These are phyloP conservation scores for Apotomis turbidana DNA, from an alignment of 2,888 invertebrate genomes.

Conservation along the genomic window DNA sequence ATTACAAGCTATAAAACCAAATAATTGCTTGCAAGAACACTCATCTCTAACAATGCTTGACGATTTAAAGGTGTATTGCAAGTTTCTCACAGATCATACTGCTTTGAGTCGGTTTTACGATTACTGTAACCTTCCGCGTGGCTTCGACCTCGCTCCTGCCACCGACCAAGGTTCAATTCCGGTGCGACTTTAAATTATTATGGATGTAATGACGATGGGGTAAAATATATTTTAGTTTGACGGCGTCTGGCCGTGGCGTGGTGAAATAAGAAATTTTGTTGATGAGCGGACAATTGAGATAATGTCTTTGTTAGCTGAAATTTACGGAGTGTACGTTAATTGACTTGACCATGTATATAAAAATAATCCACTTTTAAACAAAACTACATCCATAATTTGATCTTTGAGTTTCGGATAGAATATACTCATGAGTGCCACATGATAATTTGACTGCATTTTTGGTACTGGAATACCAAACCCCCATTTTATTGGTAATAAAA, in stretches of 20 bases:
- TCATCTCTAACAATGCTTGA: not conserved
- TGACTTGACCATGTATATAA: not conserved
- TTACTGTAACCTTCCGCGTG: conserved; percentile 65
- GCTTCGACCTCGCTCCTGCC: conserved; percentile 69
- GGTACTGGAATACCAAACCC: too few relatives aligned
- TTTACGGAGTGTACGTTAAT: not conserved
- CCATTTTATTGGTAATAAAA: too few relatives aligned
- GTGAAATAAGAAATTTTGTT: conserved; percentile 37
- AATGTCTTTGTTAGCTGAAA: conserved; percentile 18
- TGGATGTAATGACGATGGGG: conserved; percentile 19
- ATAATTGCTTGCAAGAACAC: conserved; percentile 18
- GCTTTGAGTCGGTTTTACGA: conserved; percentile 24
- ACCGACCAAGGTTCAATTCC: conserved; percentile 74
- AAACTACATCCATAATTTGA: too few relatives aligned
- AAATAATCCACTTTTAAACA: not conserved
- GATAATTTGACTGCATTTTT: too few relatives aligned
- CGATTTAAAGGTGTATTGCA: conserved; percentile 16
- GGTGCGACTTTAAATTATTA: conserved; percentile 27
- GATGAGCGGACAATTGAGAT: conserved; percentile 28
- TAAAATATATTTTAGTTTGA: not conserved
- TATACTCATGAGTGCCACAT: too few relatives aligned
- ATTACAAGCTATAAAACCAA: conserved; percentile 18
- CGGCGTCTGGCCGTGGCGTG: conserved; percentile 21
- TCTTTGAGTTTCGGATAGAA: too few relatives aligned
- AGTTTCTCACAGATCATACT: conserved; percentile 13